Base-by-base conservation (phyloP, 2,113 vertebrate species). In the Chionodraco myersi region DNA sequence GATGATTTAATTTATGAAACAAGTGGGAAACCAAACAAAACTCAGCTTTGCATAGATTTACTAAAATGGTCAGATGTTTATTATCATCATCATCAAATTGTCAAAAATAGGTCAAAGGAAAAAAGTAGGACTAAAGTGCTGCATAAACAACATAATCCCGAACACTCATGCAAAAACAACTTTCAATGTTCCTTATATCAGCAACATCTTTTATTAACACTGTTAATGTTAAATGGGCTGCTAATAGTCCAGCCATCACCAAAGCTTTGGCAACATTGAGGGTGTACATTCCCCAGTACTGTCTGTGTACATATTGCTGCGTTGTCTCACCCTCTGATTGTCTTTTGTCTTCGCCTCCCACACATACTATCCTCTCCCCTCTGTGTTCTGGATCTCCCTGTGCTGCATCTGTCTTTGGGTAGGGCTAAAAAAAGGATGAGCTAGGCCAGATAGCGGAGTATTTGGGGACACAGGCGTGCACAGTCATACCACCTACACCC, bases 391-490 rank as follows among this genome's bases (percentile, higher is more conserved):
- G 53, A 23, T 67, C 44, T 60, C 63, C n/a, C 58, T 49, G 48
- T 12, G 58, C 69, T 77, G 47, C 52, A 7, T 64, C 71, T 16
- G 36, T 79, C 74, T 70, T 67, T 73, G 72, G 57, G 70, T 2
- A 60, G 57, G 21, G 12, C 81, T 80, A 75, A 83, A 72, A 83
- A 85, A 80, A 87, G 82, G 58, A 63, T 56, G 12, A 82, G n/a
- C 63, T 73, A 48, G 62, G 69, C 30, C 61, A 34, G 81, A 83
- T 79, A 57, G 68, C 59, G 12, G 30, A 63, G 69, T 47, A 41
- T 41, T 41, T 41, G 36, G 36, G 36, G 36, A 41, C 52, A 23
- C 7, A 3, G 49, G 58, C 11, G 61, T 53, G 67, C 73, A 48
- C 60, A 54, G 62, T 60, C 80, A 72, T 64, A 49, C 48, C 54